Evolutionary conservation across 1,140 invertebrate species (phyloP).

Genomic region (Popillia japonica): DNA sequence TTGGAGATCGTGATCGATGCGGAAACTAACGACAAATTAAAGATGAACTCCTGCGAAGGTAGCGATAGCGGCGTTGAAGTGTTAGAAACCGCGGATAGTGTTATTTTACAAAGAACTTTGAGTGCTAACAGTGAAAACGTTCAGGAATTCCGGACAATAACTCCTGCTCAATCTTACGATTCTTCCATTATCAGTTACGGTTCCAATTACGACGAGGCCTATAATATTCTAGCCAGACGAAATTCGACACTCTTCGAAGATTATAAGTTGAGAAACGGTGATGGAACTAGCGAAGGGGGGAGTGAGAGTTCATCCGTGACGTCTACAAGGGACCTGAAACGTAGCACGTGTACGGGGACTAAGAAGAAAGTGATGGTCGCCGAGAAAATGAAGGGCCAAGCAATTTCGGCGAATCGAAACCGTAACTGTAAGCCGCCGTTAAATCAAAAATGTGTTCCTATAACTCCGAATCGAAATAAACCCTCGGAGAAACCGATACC

Average conservation of each 20-base stretch:
- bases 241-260: conserved; percentile 62
- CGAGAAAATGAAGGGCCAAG: conserved; percentile 43
- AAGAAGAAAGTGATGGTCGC: conserved; percentile 58
- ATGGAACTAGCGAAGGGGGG: conserved; percentile 73
- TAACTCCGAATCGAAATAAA: conserved; percentile 32
- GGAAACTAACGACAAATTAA: conserved; percentile 29
- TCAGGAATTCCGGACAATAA: conserved; percentile 67
- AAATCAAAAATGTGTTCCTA: conserved; percentile 39
- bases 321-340: conserved; percentile 53
- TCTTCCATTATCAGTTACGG: conserved; percentile 79
- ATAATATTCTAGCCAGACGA: conserved; percentile 63
- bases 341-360: conserved; percentile 42
- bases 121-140: conserved; percentile 68
- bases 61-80: conserved; percentile 82
- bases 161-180: conserved; percentile 71
- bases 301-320: conserved; percentile 78
- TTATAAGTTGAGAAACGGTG: conserved; percentile 60
- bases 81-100: conserved; percentile 63
- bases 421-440: conserved; percentile 39
- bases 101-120: conserved; percentile 61
- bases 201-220: conserved; percentile 72
- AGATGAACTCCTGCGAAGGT: conserved; percentile 64
- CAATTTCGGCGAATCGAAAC: conserved; percentile 49
- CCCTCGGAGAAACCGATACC: conserved; percentile 31
- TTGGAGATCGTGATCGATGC: conserved; percentile 37